Evolutionary conservation across 1,140 invertebrate species (phyloP).

Genomic region (Drosophila ercepeae): DNA sequence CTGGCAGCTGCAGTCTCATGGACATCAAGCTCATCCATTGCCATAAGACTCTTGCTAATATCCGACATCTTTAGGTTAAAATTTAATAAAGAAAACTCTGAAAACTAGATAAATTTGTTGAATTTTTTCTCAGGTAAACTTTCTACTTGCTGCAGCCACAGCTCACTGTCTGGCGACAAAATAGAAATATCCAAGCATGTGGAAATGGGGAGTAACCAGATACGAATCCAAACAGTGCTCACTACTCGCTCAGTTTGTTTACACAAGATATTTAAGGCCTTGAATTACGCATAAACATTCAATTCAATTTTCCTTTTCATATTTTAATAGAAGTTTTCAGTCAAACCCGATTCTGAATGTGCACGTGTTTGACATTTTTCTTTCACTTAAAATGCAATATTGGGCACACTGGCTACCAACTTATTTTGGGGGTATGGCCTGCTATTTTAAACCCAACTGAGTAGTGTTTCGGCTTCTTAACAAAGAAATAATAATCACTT

Average conservation of each 20-base stretch:
- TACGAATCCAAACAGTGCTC: conserved; percentile 6
- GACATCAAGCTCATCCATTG: background rate
- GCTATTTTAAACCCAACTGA: background rate
- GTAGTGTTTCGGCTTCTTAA: background rate
- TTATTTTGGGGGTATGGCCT: background rate
- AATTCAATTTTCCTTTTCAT: background rate
- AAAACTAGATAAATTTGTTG: background rate
- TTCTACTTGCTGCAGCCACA: background rate
- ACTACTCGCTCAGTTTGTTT: conserved; percentile 4
- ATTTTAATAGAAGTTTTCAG: background rate
- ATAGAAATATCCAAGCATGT: background rate
- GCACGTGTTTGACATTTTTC: background rate
- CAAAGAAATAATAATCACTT: conserved; percentile 21
- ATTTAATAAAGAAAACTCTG: background rate
- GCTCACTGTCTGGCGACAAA: conserved; percentile 7
- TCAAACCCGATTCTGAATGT: background rate
- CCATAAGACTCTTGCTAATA: background rate
- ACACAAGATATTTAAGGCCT: background rate
- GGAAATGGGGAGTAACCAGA: background rate
- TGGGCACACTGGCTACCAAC: background rate
- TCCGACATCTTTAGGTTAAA: conserved; percentile 7
- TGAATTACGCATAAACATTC: conserved; percentile 3
- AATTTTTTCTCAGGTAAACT: background rate
- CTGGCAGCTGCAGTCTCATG: conserved; percentile 2
- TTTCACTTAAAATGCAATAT: background rate